Evolutionary conservation across 2,797 vertebrate genomes (phyloP), one percentile per base, ranked within the genome.

Genomic region (Centropyge bicolor): DNA sequence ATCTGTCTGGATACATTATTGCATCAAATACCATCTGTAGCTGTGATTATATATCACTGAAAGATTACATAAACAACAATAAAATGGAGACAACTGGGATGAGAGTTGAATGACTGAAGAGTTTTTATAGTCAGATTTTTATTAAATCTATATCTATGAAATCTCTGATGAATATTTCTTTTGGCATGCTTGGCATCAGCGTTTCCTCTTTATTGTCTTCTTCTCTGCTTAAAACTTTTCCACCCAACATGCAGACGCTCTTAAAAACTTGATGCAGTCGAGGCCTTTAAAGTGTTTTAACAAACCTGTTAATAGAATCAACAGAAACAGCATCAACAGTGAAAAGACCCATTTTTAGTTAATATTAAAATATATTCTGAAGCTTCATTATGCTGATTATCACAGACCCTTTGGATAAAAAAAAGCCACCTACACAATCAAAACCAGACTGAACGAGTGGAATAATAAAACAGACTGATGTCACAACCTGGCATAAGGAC

Each of bases 31-130:
- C 43, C 51, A 62, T 74, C 80, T 86, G 71, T 10, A 38, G 46
- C 7, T 62, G 59, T 80, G 80, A 84, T 72, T 67, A 65, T 55
- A 74, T 67, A 49, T 65, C 7, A 12, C 55, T 16, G 56, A 65
- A 49, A 52, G 60, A 81, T n/a, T n/a, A n/a, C n/a, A n/a, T n/a
- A n/a, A 89, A 81, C 72, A 85, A 62, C 62, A 90, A 88, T 81
- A 86, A 81, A 52, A 76, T 16, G 7, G 31, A 80, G 60, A 74
- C 82, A 54, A 5, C 63, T 46, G 78, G 77, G 78, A 78, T 10
- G 5, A 43, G 48, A 71, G 17, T 55, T 46, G 36, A 57, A 70
- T 69, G 61, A 74, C 8, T 51, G 38, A 46, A 60, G 31, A 12
- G 27, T 57, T 78, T 74, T 80, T 52, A 67, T 38, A 45, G 51